Evolutionary conservation across 2,797 vertebrate genomes (phyloP), one percentile per base, ranked within the genome.

Genomic region (Lacerta viridis): DNA sequence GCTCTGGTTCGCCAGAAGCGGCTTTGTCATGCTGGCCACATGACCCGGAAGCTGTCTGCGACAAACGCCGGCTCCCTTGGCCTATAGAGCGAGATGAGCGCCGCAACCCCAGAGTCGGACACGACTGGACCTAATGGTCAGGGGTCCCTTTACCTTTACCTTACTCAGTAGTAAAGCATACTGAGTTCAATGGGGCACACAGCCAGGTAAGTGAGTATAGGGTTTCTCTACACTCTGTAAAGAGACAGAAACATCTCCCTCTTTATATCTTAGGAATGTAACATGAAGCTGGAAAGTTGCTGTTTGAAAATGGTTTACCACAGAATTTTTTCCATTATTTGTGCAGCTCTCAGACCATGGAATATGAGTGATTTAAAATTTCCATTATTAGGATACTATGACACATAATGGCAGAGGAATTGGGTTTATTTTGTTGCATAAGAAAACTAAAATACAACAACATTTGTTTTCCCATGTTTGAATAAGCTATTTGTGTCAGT

Each of bases 381-480:
- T 82, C 71, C 72, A 82, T 29, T 71, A 71, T 71, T 46, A 33
- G 23, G 39, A 77, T 69, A 69, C 43, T 13, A 61, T 82, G 41
- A 82, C 17, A 64, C 7, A 75, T 46, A 75, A 82, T 82, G 72
- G 50, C 23, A 83, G 74, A 69, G 59, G 74, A 88, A 77, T 23
- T 61, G 23, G 59, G 13, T 77, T 77, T 88, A 66, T 43, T 83
- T 83, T 50, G n/a, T 88, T 55, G 64, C 43, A 55, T 83, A 18
- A 64, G 17, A 86, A 86, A 25, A 36, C 36, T 79, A 46, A 50
- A 61, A 55, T 29, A 29, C 5, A 75, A 69, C 61, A 88, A 33
- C 33, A 83, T 39, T 82, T 82, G 33, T 46, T 66, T 80, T 71
- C 76, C 39, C n/a, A 29, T 39, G 50, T 83, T 23, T 77, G 74